These are phyloP conservation scores for Paratilapia polleni DNA, from an alignment of 2,113 vertebrate genomes.

Conservation along the genomic window DNA sequence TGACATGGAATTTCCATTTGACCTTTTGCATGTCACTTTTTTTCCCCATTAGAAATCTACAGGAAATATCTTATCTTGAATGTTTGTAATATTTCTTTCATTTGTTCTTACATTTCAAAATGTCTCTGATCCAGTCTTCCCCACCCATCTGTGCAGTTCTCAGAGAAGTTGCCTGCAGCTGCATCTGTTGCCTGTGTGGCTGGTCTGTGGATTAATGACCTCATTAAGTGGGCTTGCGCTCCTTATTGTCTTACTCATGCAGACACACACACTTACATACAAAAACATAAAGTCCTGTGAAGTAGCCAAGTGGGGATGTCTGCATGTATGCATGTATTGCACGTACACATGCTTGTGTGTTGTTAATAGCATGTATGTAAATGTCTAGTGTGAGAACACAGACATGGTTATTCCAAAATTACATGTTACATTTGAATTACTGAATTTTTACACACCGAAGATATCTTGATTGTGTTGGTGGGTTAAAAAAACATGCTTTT, in stretches of 20 bases:
- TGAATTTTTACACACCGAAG: neutral
- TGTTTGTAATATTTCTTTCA: constrained; percentile 15
- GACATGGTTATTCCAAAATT: neutral
- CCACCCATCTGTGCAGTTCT: constrained; percentile 45
- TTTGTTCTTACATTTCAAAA: neutral
- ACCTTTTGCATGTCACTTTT: constrained; percentile 52
- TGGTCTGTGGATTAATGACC: constrained; percentile 55
- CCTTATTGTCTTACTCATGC: constrained; percentile 7
- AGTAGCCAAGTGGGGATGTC: neutral
- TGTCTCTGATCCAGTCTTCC: neutral
- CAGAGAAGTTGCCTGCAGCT: constrained; percentile 44
- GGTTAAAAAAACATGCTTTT: no score
- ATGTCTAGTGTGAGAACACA: neutral
- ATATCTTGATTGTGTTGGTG: neutral
- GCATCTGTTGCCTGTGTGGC: constrained; percentile 44
- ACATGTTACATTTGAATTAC: neutral
- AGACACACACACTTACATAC: neutral
- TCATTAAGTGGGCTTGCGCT: constrained; percentile 34
- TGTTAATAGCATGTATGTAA: neutral
- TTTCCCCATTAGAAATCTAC: neutral
- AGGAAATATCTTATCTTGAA: neutral
- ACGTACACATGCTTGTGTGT: neutral
- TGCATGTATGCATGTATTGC: neutral
- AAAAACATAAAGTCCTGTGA: neutral
- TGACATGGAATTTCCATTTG: constrained; percentile 43